These are phyloP conservation scores for Myotis pilosus DNA, from an alignment of 2,797 vertebrate species.

Conservation along the genomic window DNA sequence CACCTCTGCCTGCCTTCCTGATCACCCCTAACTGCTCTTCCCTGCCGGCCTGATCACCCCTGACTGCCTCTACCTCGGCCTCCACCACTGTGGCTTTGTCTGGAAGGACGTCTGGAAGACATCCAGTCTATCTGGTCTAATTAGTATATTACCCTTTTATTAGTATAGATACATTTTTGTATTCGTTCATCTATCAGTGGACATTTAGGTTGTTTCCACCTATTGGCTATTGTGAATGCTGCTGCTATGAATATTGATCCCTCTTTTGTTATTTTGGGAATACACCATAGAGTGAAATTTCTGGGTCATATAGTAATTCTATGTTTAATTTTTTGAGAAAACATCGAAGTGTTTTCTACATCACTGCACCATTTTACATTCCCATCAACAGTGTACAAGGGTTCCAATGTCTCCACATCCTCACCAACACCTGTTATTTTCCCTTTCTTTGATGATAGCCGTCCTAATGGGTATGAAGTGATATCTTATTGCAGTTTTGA, in stretches of 20 bases:
- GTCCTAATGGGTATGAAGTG: background rate
- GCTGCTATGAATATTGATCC: background rate
- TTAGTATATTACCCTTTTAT: too few relatives aligned
- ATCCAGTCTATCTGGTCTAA: too few relatives aligned
- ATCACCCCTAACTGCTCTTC: too few relatives aligned
- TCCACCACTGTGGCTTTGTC: too few relatives aligned
- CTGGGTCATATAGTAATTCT: background rate
- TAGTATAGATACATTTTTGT: background rate
- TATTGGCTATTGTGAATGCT: background rate
- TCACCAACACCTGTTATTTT: conserved; percentile 19
- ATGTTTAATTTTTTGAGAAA: conserved; percentile 7
- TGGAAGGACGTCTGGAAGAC: too few relatives aligned
- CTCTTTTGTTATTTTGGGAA: background rate
- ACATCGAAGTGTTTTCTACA: background rate
- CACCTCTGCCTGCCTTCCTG: too few relatives aligned
- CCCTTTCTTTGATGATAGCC: background rate
- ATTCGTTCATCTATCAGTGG: background rate
- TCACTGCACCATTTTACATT: background rate
- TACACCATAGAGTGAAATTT: background rate
- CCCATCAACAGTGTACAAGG: background rate
- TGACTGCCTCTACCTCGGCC: too few relatives aligned
- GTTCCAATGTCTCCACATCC: background rate
- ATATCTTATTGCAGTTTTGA: background rate
- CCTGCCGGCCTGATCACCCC: too few relatives aligned
- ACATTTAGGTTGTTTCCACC: background rate